phyloP scores from a whole-genome alignment of 1,140 invertebrate species.

The Sminthurinus signatus region DNA sequence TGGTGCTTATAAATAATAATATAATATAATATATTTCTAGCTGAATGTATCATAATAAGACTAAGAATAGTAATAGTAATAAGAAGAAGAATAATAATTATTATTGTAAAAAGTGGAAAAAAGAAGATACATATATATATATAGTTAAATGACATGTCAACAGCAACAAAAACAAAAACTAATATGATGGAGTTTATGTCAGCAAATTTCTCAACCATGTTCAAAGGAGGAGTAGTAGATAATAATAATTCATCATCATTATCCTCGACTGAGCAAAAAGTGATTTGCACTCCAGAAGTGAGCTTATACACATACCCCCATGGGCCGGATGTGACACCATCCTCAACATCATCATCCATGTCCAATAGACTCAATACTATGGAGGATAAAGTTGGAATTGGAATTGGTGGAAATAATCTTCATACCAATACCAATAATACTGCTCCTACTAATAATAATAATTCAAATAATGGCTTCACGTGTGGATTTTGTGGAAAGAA shows the following conservation, averaged over 20 bases:
- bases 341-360: background rate
- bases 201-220: conserved; percentile 16
- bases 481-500: conserved; percentile 56
- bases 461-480: conserved; percentile 44
- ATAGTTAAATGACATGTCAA: too few species aligned
- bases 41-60: too few species aligned
- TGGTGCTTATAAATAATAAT: too few species aligned
- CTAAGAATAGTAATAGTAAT: too few species aligned
- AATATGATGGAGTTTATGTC: conserved; percentile 29
- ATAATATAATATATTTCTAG: too few species aligned
- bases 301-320: conserved; percentile 40
- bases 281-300: conserved; percentile 42
- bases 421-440: background rate
- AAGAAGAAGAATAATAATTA: too few species aligned
- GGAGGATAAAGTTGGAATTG: conserved; percentile 1
- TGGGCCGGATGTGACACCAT: conserved; percentile 7
- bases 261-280: conserved; percentile 23
- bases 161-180: too few species aligned
- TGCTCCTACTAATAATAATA: background rate
- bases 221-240: background rate
- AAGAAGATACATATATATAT: too few species aligned
- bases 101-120: too few species aligned
- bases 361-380: conserved; percentile 1
- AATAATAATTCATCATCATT: too few species aligned
- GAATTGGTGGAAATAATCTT: background rate